phyloP scores from a whole-genome alignment of 1,140 invertebrate genomes.

The Thaumetopoea pityocampa region DNA sequence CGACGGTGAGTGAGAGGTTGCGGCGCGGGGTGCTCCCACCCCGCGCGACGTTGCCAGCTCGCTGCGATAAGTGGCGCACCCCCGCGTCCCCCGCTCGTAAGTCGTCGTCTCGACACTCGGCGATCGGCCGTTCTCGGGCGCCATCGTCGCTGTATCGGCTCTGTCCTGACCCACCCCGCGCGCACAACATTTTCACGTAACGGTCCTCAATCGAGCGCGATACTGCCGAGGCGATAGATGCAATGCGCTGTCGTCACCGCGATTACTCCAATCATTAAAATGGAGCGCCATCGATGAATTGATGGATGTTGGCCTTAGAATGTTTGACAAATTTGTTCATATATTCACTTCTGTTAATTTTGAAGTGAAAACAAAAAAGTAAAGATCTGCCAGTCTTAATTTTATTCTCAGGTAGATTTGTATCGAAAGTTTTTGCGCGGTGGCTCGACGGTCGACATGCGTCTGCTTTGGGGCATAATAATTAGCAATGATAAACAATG shows the following conservation, averaged over 20 bases:
- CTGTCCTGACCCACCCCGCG: conserved; percentile 59
- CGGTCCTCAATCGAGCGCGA: conserved; percentile 73
- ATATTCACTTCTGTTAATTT: too few relatives aligned
- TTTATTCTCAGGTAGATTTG: conserved; percentile 35
- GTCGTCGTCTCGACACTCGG: conserved; percentile 58
- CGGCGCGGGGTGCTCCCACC: conserved; percentile 65
- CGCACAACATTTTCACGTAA: conserved; percentile 72
- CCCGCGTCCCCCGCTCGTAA: conserved; percentile 58
- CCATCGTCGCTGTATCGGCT: conserved; percentile 52
- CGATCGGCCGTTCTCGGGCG: conserved; percentile 58
- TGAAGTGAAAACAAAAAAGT: too few relatives aligned
- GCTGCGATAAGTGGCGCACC: conserved; percentile 73
- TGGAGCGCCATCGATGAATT: conserved; percentile 28
- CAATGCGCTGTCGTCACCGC: conserved; percentile 39
- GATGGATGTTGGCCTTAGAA: too few relatives aligned
- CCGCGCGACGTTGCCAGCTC: conserved; percentile 70
- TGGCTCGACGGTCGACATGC: conserved; percentile 37
- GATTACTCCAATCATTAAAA: conserved; percentile 35
- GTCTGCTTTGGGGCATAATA: conserved; percentile 63
- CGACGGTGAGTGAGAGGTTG: conserved; percentile 73
- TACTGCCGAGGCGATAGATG: conserved; percentile 58
- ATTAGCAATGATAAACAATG: conserved; percentile 73
- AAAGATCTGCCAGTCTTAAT: too few relatives aligned
- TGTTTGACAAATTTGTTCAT: conserved; percentile 4
- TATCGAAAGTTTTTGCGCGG: conserved; percentile 47